A percentile compares a stretch with the other conserved stretches of the same genome.
These are phyloP conservation scores for Drosophila rufa DNA, from an alignment of 1,140 invertebrate genomes.

Conservation along the genomic window DNA sequence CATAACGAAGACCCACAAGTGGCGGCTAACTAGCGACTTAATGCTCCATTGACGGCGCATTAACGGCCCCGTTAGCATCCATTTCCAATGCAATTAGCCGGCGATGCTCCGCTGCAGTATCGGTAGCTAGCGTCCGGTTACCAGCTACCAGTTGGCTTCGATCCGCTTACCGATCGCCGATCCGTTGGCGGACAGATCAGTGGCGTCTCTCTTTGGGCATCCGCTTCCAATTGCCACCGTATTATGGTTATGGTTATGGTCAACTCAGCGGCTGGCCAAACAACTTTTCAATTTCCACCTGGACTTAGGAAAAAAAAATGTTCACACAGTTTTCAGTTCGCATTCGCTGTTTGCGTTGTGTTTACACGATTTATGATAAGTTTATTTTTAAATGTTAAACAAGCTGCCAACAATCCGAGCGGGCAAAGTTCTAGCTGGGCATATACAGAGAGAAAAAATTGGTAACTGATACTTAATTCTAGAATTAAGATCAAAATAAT, in stretches of 20 bases:
- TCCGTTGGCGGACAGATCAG: constrained; percentile 39
- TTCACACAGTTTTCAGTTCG: constrained; percentile 77
- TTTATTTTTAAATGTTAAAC: constrained; percentile 73
- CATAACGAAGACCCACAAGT: constrained; percentile 67
- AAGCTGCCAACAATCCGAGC: constrained; percentile 56
- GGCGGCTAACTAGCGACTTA: constrained; percentile 61
- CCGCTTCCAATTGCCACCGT: constrained; percentile 63
- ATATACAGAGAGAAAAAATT: constrained; percentile 3
- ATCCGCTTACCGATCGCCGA: constrained; percentile 61
- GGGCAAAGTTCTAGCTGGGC: constrained; percentile 33
- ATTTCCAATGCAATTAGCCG: constrained; percentile 68
- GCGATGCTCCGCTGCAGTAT: constrained; percentile 44
- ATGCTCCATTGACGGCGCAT: constrained; percentile 66
- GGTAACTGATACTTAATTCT: not conserved
- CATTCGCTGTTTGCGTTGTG: constrained; percentile 43
- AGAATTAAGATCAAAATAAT: no score
- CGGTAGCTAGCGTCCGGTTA: constrained; percentile 64
- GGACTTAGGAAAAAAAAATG: constrained; percentile 32
- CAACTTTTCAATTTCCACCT: constrained; percentile 78
- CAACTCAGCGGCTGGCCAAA: constrained; percentile 70
- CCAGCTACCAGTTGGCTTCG: constrained; percentile 44
- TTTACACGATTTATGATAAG: constrained; percentile 70
- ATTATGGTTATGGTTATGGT: constrained; percentile 81
- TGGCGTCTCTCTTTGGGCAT: constrained; percentile 34
- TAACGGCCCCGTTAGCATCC: constrained; percentile 61